phyloP scores from a whole-genome alignment of 30 jellyfish, hydroid and myxozoan genomes.

The Chrysaora quinquecirrha region DNA sequence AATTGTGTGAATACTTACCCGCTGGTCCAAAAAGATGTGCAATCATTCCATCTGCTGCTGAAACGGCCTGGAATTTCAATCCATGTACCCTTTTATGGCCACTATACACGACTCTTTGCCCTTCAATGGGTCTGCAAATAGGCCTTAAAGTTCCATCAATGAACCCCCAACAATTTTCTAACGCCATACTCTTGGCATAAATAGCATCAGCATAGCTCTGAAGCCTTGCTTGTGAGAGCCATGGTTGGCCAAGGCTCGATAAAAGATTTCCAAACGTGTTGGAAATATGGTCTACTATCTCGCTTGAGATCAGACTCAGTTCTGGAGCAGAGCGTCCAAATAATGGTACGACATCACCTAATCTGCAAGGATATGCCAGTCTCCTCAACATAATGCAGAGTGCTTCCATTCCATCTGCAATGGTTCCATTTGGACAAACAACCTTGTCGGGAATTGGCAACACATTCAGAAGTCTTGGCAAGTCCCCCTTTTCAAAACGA shows the following conservation, averaged over 20 bases:
- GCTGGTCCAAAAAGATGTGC: slow-evolving; percentile 55
- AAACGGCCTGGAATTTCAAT: slow-evolving; percentile 53
- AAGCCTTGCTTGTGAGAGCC: slow-evolving; percentile 33
- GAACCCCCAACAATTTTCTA: slow-evolving; percentile 59
- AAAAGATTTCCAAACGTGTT: slow-evolving; percentile 8
- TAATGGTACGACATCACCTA: not conserved
- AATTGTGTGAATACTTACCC: not conserved
- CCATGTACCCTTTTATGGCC: slow-evolving; percentile 64
- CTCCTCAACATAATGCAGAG: not conserved
- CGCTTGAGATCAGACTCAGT: not conserved
- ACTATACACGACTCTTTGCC: slow-evolving; percentile 49
- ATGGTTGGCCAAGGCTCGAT: slow-evolving; percentile 12
- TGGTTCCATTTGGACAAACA: not conserved
- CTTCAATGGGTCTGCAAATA: slow-evolving; percentile 46
- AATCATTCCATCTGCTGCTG: slow-evolving; percentile 48
- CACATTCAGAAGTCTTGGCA: not conserved
- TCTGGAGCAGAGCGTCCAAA: slow-evolving; percentile 6
- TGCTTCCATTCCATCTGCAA: not conserved
- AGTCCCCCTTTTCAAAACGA: not conserved
- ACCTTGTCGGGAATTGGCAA: not conserved
- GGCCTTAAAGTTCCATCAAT: slow-evolving; percentile 65
- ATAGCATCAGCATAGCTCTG: slow-evolving; percentile 29
- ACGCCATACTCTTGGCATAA: slow-evolving; percentile 37
- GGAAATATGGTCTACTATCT: not conserved
- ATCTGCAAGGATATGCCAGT: not conserved